Evolutionary conservation across 2,888 invertebrate genomes (phyloP).

Genomic region (Ochlodes sylvanus): DNA sequence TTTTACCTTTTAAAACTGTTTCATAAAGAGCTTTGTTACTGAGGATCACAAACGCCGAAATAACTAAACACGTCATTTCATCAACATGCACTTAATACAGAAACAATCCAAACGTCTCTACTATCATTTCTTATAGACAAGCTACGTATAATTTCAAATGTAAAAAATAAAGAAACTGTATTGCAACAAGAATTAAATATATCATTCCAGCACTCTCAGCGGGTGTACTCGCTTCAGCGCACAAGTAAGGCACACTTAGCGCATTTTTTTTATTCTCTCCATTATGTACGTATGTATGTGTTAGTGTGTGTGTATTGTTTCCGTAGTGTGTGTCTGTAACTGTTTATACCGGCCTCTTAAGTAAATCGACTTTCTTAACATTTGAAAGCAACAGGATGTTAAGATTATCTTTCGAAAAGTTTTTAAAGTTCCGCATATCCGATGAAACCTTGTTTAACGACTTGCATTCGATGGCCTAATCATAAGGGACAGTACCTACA

Average conservation of each 20-base stretch:
- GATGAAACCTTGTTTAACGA: too few relatives aligned
- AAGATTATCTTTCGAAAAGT: constrained; percentile 3
- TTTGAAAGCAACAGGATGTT: constrained; percentile 33
- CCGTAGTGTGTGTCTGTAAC: constrained; percentile 49
- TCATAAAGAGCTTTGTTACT: too few relatives aligned
- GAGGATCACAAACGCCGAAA: too few relatives aligned
- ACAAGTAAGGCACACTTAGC: constrained; percentile 83
- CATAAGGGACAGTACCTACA: too few relatives aligned
- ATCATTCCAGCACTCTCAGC: constrained; percentile 40
- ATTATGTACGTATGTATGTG: constrained; percentile 61
- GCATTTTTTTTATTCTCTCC: constrained; percentile 80
- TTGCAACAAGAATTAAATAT: neutral
- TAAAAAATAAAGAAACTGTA: too few relatives aligned
- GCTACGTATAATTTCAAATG: too few relatives aligned
- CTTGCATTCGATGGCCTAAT: too few relatives aligned
- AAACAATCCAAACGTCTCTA: neutral
- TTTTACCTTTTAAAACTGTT: too few relatives aligned
- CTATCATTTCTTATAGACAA: too few relatives aligned
- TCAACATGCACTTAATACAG: neutral
- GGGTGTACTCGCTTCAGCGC: constrained; percentile 64
- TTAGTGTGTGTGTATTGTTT: constrained; percentile 25
- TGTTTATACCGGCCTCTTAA: constrained; percentile 46
- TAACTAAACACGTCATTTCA: too few relatives aligned
- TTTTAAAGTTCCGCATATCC: neutral
- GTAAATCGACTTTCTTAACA: constrained; percentile 38